Conservation (phyloP, 2,888 invertebrate species). For the Conomelus anceps region DNA sequence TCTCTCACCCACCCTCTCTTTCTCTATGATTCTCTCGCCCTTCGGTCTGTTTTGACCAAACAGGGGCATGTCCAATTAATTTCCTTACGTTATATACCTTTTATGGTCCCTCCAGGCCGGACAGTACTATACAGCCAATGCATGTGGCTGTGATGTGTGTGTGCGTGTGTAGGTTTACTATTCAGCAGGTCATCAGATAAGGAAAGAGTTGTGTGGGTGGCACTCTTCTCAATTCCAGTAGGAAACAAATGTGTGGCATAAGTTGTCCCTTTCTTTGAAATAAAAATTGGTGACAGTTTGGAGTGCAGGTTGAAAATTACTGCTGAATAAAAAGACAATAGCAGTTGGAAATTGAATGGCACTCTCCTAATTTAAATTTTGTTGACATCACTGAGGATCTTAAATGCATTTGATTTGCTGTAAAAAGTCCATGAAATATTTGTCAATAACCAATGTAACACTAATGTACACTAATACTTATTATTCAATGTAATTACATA, state of each 20-base stretch:
- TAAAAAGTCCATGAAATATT: no score
- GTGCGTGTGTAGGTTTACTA: neutral
- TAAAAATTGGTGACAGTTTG: neutral
- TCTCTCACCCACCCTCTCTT: neutral
- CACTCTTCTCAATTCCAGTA: neutral
- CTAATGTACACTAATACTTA: no score
- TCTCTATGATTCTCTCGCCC: neutral
- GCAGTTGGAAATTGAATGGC: no score
- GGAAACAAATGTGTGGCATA: neutral
- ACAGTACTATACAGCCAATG: neutral
- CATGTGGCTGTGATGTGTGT: neutral
- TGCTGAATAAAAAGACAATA: no score
- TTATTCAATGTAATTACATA: no score
- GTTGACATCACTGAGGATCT: no score
- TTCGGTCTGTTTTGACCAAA: neutral
- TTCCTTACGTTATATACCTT: neutral
- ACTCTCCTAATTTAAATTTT: no score
- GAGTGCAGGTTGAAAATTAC: neutral
- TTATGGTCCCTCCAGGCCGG: neutral
- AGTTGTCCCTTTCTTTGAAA: neutral
- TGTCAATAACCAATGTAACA: no score
- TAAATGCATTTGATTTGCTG: no score
- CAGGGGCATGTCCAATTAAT: neutral
- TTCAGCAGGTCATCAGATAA: neutral
- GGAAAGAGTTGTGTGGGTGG: neutral